Evolutionary conservation across 2,797 vertebrate species (phyloP).

Genomic region (Hydrocynus forskahlii): DNA sequence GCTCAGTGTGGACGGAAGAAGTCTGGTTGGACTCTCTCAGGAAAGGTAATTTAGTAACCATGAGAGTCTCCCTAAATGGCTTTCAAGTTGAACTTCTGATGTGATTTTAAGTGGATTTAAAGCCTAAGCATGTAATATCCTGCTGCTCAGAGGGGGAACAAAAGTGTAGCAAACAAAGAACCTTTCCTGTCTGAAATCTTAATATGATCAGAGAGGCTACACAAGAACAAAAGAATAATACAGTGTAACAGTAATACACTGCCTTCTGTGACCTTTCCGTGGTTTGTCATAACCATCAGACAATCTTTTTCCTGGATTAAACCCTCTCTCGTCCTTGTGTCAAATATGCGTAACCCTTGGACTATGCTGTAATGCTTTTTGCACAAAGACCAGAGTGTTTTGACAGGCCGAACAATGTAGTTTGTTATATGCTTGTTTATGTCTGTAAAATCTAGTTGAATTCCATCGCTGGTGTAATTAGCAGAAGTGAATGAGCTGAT

Average conservation of each 20-base stretch:
- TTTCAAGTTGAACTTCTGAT: background rate
- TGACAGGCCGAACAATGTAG: background rate
- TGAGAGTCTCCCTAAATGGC: conserved; percentile 1
- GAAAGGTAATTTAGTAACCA: conserved; percentile 84
- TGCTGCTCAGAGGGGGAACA: conserved; percentile 11
- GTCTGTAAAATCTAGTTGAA: background rate
- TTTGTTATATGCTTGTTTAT: background rate
- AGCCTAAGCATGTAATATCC: conserved; percentile 51
- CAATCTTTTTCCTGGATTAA: conserved; percentile 8
- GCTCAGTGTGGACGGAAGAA: conserved; percentile 95
- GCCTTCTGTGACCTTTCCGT: background rate
- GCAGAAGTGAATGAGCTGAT: background rate
- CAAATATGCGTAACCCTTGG: background rate
- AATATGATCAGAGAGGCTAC: background rate
- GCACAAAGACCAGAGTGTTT: conserved; percentile 2
- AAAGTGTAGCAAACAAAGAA: conserved; percentile 24
- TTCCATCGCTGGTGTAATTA: conserved; percentile 8
- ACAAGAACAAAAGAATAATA: background rate
- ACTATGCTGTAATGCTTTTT: background rate
- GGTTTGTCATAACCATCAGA: conserved; percentile 17
- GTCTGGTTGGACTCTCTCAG: conserved; percentile 95
- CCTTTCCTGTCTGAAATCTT: conserved; percentile 5
- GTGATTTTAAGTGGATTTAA: conserved; percentile 22
- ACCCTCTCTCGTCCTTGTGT: background rate
- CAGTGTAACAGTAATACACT: background rate